Percentiles rank a stretch among this genome's conserved stretches.
These are phyloP conservation scores for Halictus ligatus DNA, from an alignment of 2,888 invertebrate genomes.

Conservation along the genomic window DNA sequence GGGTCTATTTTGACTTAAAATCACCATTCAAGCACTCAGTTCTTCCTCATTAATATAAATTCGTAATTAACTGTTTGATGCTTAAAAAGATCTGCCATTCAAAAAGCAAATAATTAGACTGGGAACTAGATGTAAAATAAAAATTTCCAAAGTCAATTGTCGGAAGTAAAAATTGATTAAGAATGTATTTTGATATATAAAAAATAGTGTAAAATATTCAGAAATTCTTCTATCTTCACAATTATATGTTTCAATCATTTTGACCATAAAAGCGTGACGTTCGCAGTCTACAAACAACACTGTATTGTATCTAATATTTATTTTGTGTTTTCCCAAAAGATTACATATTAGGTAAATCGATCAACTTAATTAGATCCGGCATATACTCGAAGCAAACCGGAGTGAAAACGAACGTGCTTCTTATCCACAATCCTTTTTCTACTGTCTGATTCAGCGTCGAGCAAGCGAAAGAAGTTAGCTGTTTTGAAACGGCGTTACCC, in stretches of 20 bases:
- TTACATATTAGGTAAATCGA: background rate
- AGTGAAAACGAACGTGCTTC: conserved; percentile 11
- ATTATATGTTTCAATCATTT: background rate
- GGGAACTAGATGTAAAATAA: too few species aligned
- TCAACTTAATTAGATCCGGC: background rate
- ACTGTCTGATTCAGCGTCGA: conserved; percentile 21
- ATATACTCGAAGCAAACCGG: background rate
- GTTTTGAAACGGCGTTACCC: conserved; percentile 20
- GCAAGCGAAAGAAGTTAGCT: conserved; percentile 23
- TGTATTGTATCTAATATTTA: background rate
- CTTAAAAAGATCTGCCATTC: too few species aligned
- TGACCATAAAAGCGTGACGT: background rate
- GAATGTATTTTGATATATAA: too few species aligned
- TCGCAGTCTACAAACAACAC: background rate
- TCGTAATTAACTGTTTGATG: background rate
- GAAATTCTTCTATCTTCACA: too few species aligned
- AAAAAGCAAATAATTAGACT: too few species aligned
- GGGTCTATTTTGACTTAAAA: background rate
- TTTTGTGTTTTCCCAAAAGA: background rate
- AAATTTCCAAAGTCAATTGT: too few species aligned
- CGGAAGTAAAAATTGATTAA: too few species aligned
- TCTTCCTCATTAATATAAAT: background rate
- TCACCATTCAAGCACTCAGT: background rate
- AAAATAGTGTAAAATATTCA: too few species aligned
- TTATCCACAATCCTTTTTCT: conserved; percentile 30